Base-by-base conservation (phyloP, 1,140 invertebrate genomes). In the Drosophila simulans region DNA sequence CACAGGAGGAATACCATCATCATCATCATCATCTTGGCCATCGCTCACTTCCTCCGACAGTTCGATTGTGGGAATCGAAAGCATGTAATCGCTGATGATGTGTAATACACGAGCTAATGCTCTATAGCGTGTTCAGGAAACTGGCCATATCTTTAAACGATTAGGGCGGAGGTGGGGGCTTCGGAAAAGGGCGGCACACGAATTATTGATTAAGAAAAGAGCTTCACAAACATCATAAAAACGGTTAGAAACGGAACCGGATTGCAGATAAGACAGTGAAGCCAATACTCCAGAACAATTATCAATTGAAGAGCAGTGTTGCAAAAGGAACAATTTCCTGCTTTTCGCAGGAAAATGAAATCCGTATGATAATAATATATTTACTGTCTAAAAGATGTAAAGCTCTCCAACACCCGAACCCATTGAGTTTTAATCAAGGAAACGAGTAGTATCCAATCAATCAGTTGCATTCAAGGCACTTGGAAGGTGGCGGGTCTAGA, bases 201-300 rank as follows among this genome's bases (percentile, higher is more conserved):
- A 83, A 74, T 75, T 82, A 82, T 83, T 83, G 80, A 82, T 83
- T 78, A 74, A 78, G 42, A 43, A 40, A 22, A 72, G 65, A 77
- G 60, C 79, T 69, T 78, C 82, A 78, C 73, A 82, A 81, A 56
- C 39, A 63, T 62, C 42, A 4, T 73, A 63, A 55, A 57, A 46
- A n/a, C 12, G 12, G n/a, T 49, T 48, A 4, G 43, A 66, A 69
- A 46, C 65, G 65, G 62, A 69, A 69, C 65, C 65, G 62, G 65
- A 69, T 46, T 68, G 39, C 25, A 68, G 65, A 69, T 69, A 55
- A 69, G 15, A 25, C 8, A 22, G 15, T 46, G 17, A 60, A 66
- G 40, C 57, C 48, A 40, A 60, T 60, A 48, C 20, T 49, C 27
- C 10, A 40, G 2, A 40, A 25, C 15, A 42, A 22, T 17, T 52